Evolutionary conservation across 2,113 vertebrate genomes (phyloP), one percentile per base, ranked within the genome.

Genomic region (Spilogale gracilis): DNA sequence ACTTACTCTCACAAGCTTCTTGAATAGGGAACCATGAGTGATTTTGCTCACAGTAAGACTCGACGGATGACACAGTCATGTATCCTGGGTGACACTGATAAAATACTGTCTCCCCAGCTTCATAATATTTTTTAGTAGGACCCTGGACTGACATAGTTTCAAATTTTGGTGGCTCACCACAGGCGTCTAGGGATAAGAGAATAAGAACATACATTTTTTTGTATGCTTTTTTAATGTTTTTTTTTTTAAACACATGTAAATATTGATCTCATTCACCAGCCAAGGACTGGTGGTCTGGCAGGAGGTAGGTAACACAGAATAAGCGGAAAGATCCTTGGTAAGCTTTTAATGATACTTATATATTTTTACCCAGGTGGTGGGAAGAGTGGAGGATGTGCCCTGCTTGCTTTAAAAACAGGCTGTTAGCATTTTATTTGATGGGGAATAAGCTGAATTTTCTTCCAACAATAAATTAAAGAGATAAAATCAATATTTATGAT

Each of bases 1-100:
- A 96, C 96, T 97, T 96, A 98, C 97, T 96, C 23, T 5, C 0
- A 96, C 97, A 98, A 20, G 14, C 67, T 0, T 73, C 30, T 58
- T 89, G 61, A 45, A 97, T 48, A 38, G 60, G 79, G 3, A 50
- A 16, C 97, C 97, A 98, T 1, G 92, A 30, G 4, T 93, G 73
- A 92, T 97, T 82, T 2, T 21, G 32, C 2, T 93, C 56, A 96
- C 97, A 98, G 32, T 16, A 45, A 13, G 63, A 1, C 45, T 16
- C 8, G 45, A 76, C 13, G 0, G 74, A 3, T 8, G 13, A 3
- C 13, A 48, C 0, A 27, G 45, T 16, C 13, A 27, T 1, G 45
- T 50, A 63, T 5, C 96, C 96, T 50, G 5, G 38, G 3, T 43
- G 63, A 88, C 97, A 98, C 0, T 0, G 3, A 12, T 94, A 98